Conservation (phyloP, 2,797 vertebrate genomes). For the Lithobates pipiens region DNA sequence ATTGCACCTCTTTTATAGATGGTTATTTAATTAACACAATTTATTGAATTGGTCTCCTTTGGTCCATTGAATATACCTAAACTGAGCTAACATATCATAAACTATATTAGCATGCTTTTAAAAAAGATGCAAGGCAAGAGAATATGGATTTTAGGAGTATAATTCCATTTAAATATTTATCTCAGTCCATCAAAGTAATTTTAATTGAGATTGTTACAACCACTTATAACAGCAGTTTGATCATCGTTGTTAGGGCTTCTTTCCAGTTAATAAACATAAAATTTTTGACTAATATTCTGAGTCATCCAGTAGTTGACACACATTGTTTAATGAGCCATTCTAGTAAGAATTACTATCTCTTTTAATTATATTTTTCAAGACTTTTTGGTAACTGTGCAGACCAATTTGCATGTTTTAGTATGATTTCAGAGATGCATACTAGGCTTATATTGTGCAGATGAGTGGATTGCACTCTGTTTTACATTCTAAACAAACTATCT, state of each 20-base stretch:
- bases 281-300: conserved; percentile 80
- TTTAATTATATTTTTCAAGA: conserved; percentile 73
- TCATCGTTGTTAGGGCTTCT: conserved; percentile 77
- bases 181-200: conserved; percentile 75
- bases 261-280: conserved; percentile 80
- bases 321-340: conserved; percentile 80
- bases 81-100: conserved; percentile 55
- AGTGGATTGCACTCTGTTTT: conserved; percentile 55
- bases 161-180: conserved; percentile 71
- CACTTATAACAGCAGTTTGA: conserved; percentile 81
- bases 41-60: conserved; percentile 42
- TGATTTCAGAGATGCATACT: conserved; percentile 59
- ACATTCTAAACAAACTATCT: conserved; percentile 57
- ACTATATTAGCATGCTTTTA: conserved; percentile 48
- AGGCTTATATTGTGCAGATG: conserved; percentile 32
- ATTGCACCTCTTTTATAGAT: conserved; percentile 43
- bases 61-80: conserved; percentile 49
- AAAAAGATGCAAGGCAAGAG: conserved; percentile 54
- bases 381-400: conserved; percentile 71
- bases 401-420: conserved; percentile 62
- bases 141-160: conserved; percentile 56
- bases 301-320: conserved; percentile 77
- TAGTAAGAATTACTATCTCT: conserved; percentile 78
- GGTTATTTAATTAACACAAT: conserved; percentile 51
- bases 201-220: conserved; percentile 82